Evolutionary conservation across 2,797 vertebrate species (phyloP).

Genomic region (Lepidocolaptes lacrymiger): DNA sequence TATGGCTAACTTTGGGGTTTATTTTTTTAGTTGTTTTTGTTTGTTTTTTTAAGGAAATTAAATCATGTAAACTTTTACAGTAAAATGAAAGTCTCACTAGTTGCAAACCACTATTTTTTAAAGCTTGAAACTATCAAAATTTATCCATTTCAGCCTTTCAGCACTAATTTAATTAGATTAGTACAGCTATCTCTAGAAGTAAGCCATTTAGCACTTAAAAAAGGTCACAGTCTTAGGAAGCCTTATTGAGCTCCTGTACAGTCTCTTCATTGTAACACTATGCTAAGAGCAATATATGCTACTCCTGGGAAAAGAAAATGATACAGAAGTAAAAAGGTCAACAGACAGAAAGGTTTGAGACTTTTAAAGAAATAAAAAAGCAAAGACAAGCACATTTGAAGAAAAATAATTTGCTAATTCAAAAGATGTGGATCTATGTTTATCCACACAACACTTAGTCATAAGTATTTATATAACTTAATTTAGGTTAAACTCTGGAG

Average conservation of each 20-base stretch:
- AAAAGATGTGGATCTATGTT: background rate
- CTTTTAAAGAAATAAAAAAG: background rate
- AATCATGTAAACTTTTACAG: background rate
- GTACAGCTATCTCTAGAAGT: background rate
- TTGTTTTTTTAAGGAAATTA: background rate
- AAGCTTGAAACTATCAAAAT: background rate
- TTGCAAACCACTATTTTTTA: background rate
- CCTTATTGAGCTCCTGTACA: background rate
- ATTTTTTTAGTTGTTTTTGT: background rate
- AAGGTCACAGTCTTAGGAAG: background rate
- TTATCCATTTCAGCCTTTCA: background rate
- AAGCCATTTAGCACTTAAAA: background rate
- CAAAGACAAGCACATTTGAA: background rate
- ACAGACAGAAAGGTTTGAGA: background rate
- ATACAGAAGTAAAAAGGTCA: background rate
- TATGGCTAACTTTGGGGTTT: background rate
- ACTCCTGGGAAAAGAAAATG: background rate
- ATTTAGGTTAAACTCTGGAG: background rate
- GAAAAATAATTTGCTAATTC: background rate
- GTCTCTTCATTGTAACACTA: background rate
- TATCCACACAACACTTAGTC: background rate
- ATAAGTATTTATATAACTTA: background rate
- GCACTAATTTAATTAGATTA: constrained; percentile 8
- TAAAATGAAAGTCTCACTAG: background rate
- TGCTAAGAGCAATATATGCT: background rate